Percentiles rank a stretch among this genome's conserved stretches.
These are phyloP conservation scores for Loriculus beryllinus DNA, from an alignment of 2,797 vertebrate genomes.

Conservation along the genomic window DNA sequence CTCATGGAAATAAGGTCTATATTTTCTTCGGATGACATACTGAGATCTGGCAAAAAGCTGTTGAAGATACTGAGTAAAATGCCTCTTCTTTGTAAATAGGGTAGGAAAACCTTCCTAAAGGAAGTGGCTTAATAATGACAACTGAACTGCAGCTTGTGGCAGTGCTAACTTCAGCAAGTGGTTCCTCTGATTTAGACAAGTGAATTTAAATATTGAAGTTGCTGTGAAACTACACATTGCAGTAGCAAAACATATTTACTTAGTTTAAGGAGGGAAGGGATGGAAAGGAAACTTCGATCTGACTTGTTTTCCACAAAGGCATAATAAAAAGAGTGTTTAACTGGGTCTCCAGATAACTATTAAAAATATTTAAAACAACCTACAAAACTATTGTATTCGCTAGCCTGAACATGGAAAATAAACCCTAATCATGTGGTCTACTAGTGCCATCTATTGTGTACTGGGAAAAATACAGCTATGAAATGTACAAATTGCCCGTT, in stretches of 20 bases:
- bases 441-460: constrained; percentile 66
- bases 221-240: neutral
- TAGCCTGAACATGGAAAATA: neutral
- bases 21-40: neutral
- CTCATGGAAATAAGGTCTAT: neutral
- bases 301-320: neutral
- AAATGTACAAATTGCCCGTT: neutral
- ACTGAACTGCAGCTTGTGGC: neutral
- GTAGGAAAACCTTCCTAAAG: neutral
- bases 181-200: neutral
- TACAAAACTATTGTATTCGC: neutral
- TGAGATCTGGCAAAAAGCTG: neutral
- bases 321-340: neutral
- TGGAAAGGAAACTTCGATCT: neutral
- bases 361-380: constrained; percentile 20
- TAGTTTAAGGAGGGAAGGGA: neutral
- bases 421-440: constrained; percentile 3
- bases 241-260: constrained; percentile 5
- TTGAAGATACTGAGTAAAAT: neutral
- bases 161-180: neutral
- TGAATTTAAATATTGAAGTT: neutral
- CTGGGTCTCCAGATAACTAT: constrained; percentile 16
- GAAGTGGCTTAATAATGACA: neutral
- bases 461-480: neutral
- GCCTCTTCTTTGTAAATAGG: neutral